phyloP scores from a whole-genome alignment of 2,113 vertebrate genomes.

The Otus sunia region DNA sequence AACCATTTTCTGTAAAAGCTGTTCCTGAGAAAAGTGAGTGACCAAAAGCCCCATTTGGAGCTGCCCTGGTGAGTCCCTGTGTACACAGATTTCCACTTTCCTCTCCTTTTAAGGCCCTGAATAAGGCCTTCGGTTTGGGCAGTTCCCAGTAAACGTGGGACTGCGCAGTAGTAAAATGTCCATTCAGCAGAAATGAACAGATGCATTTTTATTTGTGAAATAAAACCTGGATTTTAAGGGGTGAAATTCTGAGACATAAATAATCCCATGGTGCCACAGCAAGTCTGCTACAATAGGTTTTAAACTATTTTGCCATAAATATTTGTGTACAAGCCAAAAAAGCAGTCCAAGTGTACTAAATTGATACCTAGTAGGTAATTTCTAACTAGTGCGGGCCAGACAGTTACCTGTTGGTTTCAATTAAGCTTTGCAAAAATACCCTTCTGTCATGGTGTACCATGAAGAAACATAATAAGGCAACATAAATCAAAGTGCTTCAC shows the following conservation, averaged over 20 bases:
- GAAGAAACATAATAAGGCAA: constrained; percentile 39
- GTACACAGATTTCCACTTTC: neutral
- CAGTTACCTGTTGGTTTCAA: constrained; percentile 39
- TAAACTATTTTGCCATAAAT: neutral
- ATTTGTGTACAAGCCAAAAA: neutral
- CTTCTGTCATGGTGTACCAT: neutral
- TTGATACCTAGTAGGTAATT: neutral
- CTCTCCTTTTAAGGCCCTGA: neutral
- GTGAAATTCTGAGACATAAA: neutral
- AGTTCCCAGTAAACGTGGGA: neutral
- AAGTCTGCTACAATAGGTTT: neutral
- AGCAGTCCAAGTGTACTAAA: neutral
- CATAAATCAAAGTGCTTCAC: neutral
- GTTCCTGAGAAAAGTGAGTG: neutral
- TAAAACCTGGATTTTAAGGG: neutral
- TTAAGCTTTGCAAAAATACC: neutral
- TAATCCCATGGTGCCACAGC: neutral
- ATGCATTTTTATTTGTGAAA: neutral
- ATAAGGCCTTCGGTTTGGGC: neutral
- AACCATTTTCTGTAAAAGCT: neutral
- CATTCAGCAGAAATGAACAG: neutral
- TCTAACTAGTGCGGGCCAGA: neutral
- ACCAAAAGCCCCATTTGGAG: neutral
- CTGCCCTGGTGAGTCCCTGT: neutral
- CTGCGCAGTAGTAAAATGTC: neutral